A percentile compares a stretch with the other conserved stretches of the same genome.
Conservation (phyloP, 2,113 vertebrate genomes). For the Scartelaos histophorus region DNA sequence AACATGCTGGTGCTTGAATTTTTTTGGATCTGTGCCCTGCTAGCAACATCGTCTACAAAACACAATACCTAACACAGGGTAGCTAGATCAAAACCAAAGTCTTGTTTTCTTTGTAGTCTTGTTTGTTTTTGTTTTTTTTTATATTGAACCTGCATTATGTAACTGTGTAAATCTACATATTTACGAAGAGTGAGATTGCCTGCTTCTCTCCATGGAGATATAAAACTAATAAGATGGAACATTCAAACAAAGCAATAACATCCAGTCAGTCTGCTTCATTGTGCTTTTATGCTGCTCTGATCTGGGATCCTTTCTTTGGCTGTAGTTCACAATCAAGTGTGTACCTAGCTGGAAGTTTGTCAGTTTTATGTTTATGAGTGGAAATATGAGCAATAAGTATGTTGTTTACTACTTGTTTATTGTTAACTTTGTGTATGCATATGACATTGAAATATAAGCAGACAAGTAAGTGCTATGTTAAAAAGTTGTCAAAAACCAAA, state of each 20-base stretch:
- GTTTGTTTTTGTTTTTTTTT: too few relatives aligned
- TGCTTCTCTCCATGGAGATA: not conserved
- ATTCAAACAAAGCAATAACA: not conserved
- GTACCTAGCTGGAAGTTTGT: not conserved
- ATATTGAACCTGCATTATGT: too few relatives aligned
- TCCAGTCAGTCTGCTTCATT: too few relatives aligned
- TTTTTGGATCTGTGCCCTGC: not conserved
- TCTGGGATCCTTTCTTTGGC: not conserved
- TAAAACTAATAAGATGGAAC: not conserved
- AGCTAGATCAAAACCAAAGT: too few relatives aligned
- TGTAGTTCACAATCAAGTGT: not conserved
- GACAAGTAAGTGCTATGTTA: not conserved
- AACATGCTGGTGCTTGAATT: not conserved
- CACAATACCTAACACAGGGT: not conserved
- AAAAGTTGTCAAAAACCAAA: constrained; percentile 38
- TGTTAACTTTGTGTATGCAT: not conserved
- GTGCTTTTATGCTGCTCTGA: too few relatives aligned
- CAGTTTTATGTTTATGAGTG: not conserved
- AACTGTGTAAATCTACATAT: too few relatives aligned
- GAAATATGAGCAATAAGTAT: not conserved
- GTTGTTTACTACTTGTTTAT: not conserved
- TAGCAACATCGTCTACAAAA: not conserved
- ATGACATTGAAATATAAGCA: not conserved
- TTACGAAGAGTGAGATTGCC: too few relatives aligned
- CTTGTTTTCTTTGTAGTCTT: too few relatives aligned